Base-by-base conservation (phyloP, 2,888 invertebrate species). In the Orchesellides sinensis region DNA sequence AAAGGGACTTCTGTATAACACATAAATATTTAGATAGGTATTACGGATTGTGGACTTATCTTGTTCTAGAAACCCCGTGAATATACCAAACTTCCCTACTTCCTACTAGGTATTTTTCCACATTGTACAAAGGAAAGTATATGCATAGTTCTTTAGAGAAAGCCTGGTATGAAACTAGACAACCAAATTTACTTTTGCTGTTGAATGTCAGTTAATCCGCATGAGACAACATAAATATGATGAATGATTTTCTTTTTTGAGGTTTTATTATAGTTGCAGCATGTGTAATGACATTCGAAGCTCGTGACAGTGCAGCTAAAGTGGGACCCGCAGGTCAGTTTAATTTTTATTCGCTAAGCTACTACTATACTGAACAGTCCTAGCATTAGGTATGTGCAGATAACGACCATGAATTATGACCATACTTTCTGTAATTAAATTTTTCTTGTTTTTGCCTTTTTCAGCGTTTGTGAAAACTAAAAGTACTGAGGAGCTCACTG, bases 271-370 rank as follows among this genome's bases (percentile, higher is more conserved):
- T 98, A 49, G 98, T 98, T 23, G 97, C 98, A 32, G 97, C 98
- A 0, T 98, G 98, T 89, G 98, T 99, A 70, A 97, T 98, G 95
- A 98, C 98, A n/a, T 97, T 98, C 89, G 98, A 98, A 90, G 97
- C 97, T 0, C 93, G 98, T 2, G 98, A 98, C 90, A 96, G 96
- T 84, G 96, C 98, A 0, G 96, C 97, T 1, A 95, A 95, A 90
- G 96, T 98, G 70, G 78, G 88, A 40, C 87, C 87, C 65, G 83
- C 83, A 68, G 83, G 83, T 83, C 29, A 79, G 63, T 40, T 81
- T 40, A 25, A 4, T 66, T 61, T 52, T 12, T 65, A 29, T 23
- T n/a, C 45, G n/a, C n/a, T 0, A 17, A 17, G 40, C 6, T 10
- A 40, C 40, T 12, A 40, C 40, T 40, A 40, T 10, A 40, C 6